These are phyloP conservation scores for Montipora capitata DNA, from an alignment of 92 coral and sea anemone species.

Conservation along the genomic window DNA sequence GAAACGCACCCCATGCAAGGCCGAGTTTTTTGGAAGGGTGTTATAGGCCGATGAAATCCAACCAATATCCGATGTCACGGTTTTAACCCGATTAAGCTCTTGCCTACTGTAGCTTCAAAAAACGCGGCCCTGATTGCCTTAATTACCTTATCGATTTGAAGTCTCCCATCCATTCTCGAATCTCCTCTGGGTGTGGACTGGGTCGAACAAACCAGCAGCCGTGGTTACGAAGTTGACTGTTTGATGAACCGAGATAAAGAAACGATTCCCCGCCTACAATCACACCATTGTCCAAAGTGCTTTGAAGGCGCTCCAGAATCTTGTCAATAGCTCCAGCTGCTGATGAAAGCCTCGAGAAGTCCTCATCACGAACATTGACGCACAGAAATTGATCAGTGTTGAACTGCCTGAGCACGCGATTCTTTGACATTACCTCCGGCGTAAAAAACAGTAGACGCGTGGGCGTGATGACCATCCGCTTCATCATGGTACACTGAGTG, in stretches of 20 bases:
- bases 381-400: conserved; percentile 83
- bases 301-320: conserved; percentile 73
- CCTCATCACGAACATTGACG: conserved; percentile 93
- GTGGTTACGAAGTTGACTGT: conserved; percentile 96
- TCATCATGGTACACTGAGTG: conserved; percentile 89
- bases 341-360: conserved; percentile 90
- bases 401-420: conserved; percentile 93
- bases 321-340: conserved; percentile 71
- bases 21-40: no score
- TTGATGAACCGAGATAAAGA: conserved; percentile 93
- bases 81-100: no score
- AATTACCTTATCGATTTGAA: conserved; percentile 86
- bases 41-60: no score
- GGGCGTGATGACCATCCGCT: conserved; percentile 95
- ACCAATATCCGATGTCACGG: no score
- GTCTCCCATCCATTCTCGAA: conserved; percentile 99
- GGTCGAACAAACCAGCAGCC: conserved; percentile 97
- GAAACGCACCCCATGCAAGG: no score
- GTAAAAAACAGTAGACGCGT: conserved; percentile 88
- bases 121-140: no score
- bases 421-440: conserved; percentile 95
- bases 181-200: conserved; percentile 76
- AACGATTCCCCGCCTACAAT: conserved; percentile 76
- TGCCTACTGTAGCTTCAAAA: no score
- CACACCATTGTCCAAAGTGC: conserved; percentile 77